Conservation (phyloP, 2,113 vertebrate species). For the Notothenia rossii region DNA sequence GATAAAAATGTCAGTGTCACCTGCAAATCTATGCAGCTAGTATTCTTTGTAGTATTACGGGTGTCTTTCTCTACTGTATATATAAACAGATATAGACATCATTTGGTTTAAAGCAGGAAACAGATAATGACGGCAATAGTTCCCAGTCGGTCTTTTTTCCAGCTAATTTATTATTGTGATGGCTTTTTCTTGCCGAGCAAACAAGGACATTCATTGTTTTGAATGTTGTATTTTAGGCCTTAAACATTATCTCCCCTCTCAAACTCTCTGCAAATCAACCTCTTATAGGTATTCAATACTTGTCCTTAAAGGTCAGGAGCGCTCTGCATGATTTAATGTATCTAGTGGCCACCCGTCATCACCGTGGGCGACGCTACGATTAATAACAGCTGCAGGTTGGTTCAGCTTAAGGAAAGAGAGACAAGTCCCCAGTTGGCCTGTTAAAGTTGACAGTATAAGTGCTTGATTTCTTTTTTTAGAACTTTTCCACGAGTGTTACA, state of each 20-base stretch:
- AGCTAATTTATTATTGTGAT: slow-evolving; percentile 4
- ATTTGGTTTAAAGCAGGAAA: neutral
- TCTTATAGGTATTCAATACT: neutral
- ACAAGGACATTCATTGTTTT: neutral
- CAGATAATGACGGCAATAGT: neutral
- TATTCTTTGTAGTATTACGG: neutral
- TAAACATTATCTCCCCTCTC: neutral
- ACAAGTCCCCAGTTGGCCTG: neutral
- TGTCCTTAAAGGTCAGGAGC: slow-evolving; percentile 31
- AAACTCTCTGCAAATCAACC: slow-evolving; percentile 11
- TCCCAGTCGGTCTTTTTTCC: neutral
- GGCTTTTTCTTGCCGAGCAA: neutral
- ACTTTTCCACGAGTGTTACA: neutral
- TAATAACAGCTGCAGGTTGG: slow-evolving; percentile 17
- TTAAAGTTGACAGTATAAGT: neutral
- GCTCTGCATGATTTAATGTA: slow-evolving; percentile 29
- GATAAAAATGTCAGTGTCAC: neutral
- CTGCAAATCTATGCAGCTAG: neutral
- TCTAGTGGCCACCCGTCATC: slow-evolving; percentile 15
- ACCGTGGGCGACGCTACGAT: slow-evolving; percentile 5
- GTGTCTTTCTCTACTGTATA: neutral
- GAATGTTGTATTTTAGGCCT: neutral
- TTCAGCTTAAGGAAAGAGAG: slow-evolving; percentile 6
- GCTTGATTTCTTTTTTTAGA: no score
- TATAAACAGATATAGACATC: neutral